Base-by-base conservation (phyloP, 2,888 invertebrate species). In the Drosophila recens region DNA sequence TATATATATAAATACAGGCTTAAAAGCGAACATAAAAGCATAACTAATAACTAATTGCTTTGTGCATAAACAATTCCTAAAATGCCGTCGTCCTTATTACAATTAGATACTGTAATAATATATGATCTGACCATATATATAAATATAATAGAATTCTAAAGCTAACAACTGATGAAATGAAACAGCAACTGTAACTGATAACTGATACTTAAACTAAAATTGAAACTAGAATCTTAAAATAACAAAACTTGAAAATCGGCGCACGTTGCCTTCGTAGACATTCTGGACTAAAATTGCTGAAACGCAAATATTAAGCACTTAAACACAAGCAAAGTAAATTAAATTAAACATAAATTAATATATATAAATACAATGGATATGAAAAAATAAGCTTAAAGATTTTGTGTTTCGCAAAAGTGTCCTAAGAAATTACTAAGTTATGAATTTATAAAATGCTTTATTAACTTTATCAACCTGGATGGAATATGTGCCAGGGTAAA, bases 81-180 rank as follows among this genome's bases (percentile, higher is more conserved):
- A 87, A 89, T 87, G 90, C 88, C 80, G 86, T 87, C 90, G 88
- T 86, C 86, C 83, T 85, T 85, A 88, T 79, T 76, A 87, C 74
- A 80, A 82, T 69, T 67, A 79, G 58, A 67, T 70, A 80, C 42
- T 75, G 66, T 73, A 87, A 85, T 73, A 48, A 82, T 68, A 71
- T 59, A 72, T 68, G 45, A 51, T 42, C 68, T 67, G 57, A 59
- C 78, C n/a, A 75, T 34, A 40, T 33, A 52, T 58, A 46, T 52
- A 46, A 23, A 48, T 1, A 38, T 43, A 34, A 43, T 33, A 49
- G 15, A 54, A 49, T 49, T 64, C n/a, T 54, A 45, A 20, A 51
- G 30, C 43, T 40, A 48, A 49, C 34, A 48, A 48, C 15, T 43
- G 59, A 65, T 43, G 43, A 36, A 23, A 51, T 36, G 43, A 61